A percentile compares a stretch with the other conserved stretches of the same genome.
Conservation (phyloP, 2,888 invertebrate species). For the Drosophila buzzatii region DNA sequence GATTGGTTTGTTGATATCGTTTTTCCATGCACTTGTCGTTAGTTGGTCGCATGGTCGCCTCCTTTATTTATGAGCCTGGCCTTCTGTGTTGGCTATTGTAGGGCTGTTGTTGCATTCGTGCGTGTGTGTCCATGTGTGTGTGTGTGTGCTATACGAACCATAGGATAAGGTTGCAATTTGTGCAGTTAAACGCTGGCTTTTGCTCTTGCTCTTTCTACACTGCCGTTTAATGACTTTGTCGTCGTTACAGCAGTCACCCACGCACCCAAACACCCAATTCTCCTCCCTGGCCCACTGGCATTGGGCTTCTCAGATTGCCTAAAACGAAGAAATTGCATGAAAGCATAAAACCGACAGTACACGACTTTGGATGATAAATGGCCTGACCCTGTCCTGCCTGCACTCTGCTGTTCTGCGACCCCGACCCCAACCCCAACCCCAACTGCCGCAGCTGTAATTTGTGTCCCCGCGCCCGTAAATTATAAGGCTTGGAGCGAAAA, state of each 20-base stretch:
- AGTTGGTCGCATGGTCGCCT: conserved; percentile 45
- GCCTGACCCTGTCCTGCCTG: conserved; percentile 50
- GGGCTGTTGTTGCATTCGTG: conserved; percentile 16
- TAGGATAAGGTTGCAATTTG: conserved; percentile 80
- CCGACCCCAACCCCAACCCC: not conserved
- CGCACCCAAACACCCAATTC: not conserved
- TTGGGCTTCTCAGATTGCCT: conserved; percentile 72
- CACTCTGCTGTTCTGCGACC: conserved; percentile 6
- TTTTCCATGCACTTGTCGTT: conserved; percentile 62
- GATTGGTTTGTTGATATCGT: conserved; percentile 45
- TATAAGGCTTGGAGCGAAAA: conserved; percentile 60
- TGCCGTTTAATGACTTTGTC: conserved; percentile 77
- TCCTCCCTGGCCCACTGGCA: conserved; percentile 8
- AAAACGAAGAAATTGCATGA: conserved; percentile 76
- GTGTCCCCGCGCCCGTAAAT: conserved; percentile 67
- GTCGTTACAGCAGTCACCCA: conserved; percentile 48
- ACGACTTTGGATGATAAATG: conserved; percentile 82
- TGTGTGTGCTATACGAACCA: conserved; percentile 31
- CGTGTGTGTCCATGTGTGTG: conserved; percentile 11
- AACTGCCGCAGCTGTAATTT: conserved; percentile 65
- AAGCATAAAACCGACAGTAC: conserved; percentile 80
- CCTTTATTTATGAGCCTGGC: conserved; percentile 74
- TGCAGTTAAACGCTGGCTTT: conserved; percentile 81
- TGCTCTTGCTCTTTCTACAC: conserved; percentile 55
- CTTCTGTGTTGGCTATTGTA: conserved; percentile 38